phyloP scores from a whole-genome alignment of 1,140 invertebrate species.

The Eueides isabella region DNA sequence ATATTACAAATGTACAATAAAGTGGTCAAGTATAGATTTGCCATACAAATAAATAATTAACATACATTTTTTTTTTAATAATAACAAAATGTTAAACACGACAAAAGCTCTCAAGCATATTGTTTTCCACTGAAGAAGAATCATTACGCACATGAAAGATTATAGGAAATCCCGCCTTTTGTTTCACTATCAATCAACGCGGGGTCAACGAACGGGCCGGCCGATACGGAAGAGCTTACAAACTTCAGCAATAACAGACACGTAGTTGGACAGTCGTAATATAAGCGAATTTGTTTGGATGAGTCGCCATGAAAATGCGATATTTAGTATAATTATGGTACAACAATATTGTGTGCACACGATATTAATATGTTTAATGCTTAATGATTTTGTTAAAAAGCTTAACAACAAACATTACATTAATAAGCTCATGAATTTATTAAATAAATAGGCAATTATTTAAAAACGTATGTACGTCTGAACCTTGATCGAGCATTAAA shows the following conservation, averaged over 20 bases:
- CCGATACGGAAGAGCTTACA: constrained; percentile 43
- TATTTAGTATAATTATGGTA: background rate
- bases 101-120: background rate
- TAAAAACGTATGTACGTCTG: too few relatives aligned
- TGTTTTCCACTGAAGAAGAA: constrained; percentile 27
- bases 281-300: constrained; percentile 48
- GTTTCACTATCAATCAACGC: constrained; percentile 43
- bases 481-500: too few relatives aligned
- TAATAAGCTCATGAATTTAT: too few relatives aligned
- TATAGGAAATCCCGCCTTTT: constrained; percentile 37
- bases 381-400: too few relatives aligned
- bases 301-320: constrained; percentile 28
- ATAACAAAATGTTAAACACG: background rate
- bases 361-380: background rate
- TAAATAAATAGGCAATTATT: background rate
- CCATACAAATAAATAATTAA: too few relatives aligned
- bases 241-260: constrained; percentile 46
- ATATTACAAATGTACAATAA: too few relatives aligned
- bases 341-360: background rate
- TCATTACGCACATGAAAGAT: constrained; percentile 38
- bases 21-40: too few relatives aligned
- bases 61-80: background rate
- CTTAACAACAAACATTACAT: too few relatives aligned
- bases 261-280: constrained; percentile 42
- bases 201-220: constrained; percentile 24